These are phyloP conservation scores for Ryuthela nishihirai DNA, from an alignment of 2,888 invertebrate genomes.

Conservation along the genomic window DNA sequence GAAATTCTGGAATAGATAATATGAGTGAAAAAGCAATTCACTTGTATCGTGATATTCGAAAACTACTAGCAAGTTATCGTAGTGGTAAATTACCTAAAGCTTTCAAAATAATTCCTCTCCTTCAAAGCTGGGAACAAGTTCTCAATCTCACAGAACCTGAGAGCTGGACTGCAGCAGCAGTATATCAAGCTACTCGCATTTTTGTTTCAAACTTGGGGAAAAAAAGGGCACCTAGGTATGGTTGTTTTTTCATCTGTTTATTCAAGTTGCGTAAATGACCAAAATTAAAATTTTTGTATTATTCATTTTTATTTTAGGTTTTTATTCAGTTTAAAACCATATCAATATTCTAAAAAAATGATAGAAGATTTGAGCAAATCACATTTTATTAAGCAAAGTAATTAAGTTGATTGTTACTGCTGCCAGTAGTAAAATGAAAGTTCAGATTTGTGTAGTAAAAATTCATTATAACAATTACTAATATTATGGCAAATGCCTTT, in stretches of 20 bases:
- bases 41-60: conserved; percentile 86
- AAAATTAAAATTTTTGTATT: background rate
- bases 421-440: too few species aligned
- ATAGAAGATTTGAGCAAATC: too few species aligned
- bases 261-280: background rate
- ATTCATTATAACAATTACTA: too few species aligned
- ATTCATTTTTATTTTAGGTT: conserved; percentile 2
- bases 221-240: conserved; percentile 83
- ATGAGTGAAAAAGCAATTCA: conserved; percentile 69
- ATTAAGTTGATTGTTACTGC: too few species aligned
- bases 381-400: too few species aligned
- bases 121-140: conserved; percentile 88
- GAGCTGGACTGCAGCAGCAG: conserved; percentile 96
- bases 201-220: conserved; percentile 97
- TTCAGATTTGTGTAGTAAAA: too few species aligned
- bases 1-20: conserved; percentile 60
- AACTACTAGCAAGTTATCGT: conserved; percentile 79
- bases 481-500: too few species aligned
- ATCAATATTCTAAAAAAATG: too few species aligned
- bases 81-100: conserved; percentile 97
- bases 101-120: conserved; percentile 90
- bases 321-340: background rate
- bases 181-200: conserved; percentile 93
- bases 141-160: conserved; percentile 67
- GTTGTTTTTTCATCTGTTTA: background rate